These are phyloP conservation scores for Centropyge bicolor DNA, from an alignment of 2,797 vertebrate genomes.

Conservation along the genomic window DNA sequence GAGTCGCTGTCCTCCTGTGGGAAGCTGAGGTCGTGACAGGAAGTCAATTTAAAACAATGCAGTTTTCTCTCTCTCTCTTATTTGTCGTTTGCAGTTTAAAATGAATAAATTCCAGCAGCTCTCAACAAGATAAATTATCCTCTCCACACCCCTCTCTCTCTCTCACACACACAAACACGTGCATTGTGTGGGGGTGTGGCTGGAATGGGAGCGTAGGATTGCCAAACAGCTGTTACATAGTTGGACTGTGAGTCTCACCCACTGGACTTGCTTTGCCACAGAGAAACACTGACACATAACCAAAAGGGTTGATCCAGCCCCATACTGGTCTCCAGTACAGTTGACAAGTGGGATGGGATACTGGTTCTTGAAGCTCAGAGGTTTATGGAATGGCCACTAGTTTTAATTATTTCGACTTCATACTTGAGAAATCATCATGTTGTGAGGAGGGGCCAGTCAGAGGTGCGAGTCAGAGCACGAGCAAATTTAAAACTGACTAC, in stretches of 20 bases:
- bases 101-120: background rate
- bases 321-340: background rate
- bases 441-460: too few relatives aligned
- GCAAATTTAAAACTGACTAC: too few relatives aligned
- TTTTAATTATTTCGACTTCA: too few relatives aligned
- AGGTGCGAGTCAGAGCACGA: too few relatives aligned
- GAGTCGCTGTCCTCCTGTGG: fast-evolving
- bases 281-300: background rate
- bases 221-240: constrained; percentile 57
- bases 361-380: background rate
- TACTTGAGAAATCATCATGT: too few relatives aligned
- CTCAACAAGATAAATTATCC: background rate
- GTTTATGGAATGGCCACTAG: too few relatives aligned
- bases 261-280: background rate
- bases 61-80: background rate
- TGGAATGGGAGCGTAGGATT: constrained; percentile 30
- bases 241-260: constrained; percentile 31
- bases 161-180: background rate
- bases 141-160: background rate
- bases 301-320: background rate
- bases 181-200: constrained; percentile 43
- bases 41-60: background rate
- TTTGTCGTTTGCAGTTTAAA: background rate
- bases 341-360: background rate
- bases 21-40: background rate